Conservation (phyloP, 2,797 vertebrate genomes). For the Malacoctenus gilli region DNA sequence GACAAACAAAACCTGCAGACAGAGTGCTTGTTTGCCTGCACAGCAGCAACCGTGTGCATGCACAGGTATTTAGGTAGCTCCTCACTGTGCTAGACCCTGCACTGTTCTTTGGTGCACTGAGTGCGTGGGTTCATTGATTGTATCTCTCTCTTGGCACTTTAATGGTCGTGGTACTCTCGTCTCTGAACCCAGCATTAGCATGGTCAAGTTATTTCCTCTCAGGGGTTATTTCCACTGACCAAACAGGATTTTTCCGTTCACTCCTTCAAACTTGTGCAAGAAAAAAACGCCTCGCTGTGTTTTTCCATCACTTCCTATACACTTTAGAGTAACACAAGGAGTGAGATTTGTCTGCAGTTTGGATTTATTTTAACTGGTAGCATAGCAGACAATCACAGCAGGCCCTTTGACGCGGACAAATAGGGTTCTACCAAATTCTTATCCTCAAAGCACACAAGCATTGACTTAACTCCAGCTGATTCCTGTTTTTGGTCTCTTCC, state of each 20-base stretch:
- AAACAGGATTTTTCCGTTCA: slow-evolving; percentile 83
- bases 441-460: background rate
- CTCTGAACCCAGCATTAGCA: slow-evolving; percentile 77
- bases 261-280: slow-evolving; percentile 79
- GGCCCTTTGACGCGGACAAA: slow-evolving; percentile 6
- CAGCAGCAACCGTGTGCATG: slow-evolving; percentile 39
- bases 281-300: slow-evolving; percentile 71
- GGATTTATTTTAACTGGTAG: slow-evolving; percentile 8
- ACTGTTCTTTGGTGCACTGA: slow-evolving; percentile 64
- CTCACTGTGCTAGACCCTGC: slow-evolving; percentile 49
- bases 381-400: background rate
- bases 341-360: slow-evolving; percentile 30
- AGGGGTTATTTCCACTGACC: slow-evolving; percentile 84
- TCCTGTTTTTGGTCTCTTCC: background rate
- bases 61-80: slow-evolving; percentile 59
- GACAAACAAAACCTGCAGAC: slow-evolving; percentile 12
- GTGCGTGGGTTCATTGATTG: slow-evolving; percentile 82
- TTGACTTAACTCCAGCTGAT: background rate
- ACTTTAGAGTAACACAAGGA: slow-evolving; percentile 41
- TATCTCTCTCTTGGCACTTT: slow-evolving; percentile 81
- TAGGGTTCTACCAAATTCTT: background rate
- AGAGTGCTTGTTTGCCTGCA: slow-evolving; percentile 36
- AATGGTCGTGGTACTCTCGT: slow-evolving; percentile 80
- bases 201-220: slow-evolving; percentile 85
- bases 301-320: slow-evolving; percentile 82